These are phyloP conservation scores for Ceratotherium simum DNA, from an alignment of 2,113 vertebrate species.

Conservation along the genomic window DNA sequence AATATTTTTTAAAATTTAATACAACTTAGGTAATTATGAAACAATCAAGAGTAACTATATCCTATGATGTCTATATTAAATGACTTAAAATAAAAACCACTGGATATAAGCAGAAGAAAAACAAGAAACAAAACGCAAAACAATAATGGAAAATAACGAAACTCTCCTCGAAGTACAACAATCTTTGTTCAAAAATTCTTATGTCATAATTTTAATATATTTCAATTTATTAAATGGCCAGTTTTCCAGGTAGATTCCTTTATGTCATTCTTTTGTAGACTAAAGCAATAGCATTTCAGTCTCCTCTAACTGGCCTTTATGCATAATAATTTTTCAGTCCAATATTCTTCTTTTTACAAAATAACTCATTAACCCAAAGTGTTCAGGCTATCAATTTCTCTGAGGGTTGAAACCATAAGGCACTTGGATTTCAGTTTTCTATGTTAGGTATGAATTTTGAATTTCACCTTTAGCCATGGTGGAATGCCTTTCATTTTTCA, in stretches of 20 bases:
- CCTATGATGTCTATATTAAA: neutral
- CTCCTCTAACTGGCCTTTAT: neutral
- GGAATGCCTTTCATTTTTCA: slow-evolving; percentile 25
- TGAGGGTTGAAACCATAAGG: neutral
- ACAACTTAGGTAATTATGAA: neutral
- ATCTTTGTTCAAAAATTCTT: neutral
- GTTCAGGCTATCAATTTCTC: neutral
- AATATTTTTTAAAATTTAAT: neutral
- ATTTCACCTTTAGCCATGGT: neutral
- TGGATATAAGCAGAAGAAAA: neutral
- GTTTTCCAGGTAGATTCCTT: neutral
- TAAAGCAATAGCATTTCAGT: neutral
- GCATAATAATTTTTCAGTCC: neutral
- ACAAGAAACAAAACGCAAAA: neutral
- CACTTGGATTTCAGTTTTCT: slow-evolving; percentile 25
- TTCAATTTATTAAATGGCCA: neutral
- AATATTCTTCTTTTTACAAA: slow-evolving; percentile 44
- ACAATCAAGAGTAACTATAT: neutral
- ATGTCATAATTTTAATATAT: neutral
- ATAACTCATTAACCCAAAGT: slow-evolving; percentile 40
- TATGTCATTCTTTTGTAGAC: neutral
- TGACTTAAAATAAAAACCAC: neutral
- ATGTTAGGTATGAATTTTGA: neutral
- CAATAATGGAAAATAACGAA: neutral
- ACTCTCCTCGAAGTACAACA: neutral